Evolutionary conservation across 2,797 vertebrate species (phyloP).

Genomic region (Triplophysa bombifrons): DNA sequence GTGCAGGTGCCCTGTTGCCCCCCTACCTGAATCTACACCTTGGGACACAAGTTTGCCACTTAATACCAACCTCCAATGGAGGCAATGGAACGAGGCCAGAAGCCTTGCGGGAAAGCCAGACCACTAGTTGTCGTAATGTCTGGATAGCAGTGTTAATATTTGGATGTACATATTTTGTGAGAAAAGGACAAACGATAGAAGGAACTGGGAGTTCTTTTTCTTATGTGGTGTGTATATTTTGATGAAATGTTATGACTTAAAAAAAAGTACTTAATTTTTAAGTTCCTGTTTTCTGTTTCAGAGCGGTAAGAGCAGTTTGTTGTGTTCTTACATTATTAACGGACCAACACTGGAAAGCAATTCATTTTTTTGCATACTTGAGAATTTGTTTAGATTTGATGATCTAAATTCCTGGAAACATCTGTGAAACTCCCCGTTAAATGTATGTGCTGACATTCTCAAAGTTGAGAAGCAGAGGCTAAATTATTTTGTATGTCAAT

Average conservation of each 20-base stretch:
- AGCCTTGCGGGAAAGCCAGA: conserved; percentile 35
- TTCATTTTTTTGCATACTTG: conserved; percentile 5
- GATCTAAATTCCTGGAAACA: neutral
- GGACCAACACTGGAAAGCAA: conserved; percentile 51
- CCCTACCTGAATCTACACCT: conserved; percentile 52
- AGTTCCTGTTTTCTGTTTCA: conserved; percentile 55
- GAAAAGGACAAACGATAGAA: conserved; percentile 48
- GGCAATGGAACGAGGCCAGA: conserved; percentile 43
- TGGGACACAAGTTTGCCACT: conserved; percentile 52
- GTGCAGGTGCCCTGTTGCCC: conserved; percentile 51
- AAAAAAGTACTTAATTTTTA: conserved; percentile 57
- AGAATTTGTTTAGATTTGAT: conserved; percentile 30
- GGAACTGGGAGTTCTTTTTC: conserved; percentile 44
- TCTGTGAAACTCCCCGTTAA: conserved; percentile 9
- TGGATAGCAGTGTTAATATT: conserved; percentile 69
- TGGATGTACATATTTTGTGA: conserved; percentile 62
- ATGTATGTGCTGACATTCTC: conserved; percentile 14
- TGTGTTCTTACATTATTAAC: conserved; percentile 46
- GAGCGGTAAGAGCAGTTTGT: conserved; percentile 46
- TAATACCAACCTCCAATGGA: conserved; percentile 62
- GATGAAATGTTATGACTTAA: conserved; percentile 50
- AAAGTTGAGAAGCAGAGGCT: conserved; percentile 33
- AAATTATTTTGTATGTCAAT: conserved; percentile 49
- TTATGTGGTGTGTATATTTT: conserved; percentile 54
- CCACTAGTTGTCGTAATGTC: conserved; percentile 45